Evolutionary conservation across 2,888 invertebrate genomes (phyloP).

Genomic region (Tolmerus cingulatus): DNA sequence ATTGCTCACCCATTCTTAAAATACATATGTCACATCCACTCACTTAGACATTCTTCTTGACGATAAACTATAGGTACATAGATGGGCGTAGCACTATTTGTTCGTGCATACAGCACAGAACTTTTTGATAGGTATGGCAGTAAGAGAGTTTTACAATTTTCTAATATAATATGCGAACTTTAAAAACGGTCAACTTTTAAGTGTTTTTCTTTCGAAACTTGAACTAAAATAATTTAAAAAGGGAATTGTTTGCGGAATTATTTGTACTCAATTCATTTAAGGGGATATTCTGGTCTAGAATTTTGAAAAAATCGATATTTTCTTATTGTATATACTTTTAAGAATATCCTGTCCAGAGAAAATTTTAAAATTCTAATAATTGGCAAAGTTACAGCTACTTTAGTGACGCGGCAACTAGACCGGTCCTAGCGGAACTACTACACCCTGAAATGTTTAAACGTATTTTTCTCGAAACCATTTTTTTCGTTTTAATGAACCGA

Average conservation of each 20-base stretch:
- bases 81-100: background rate
- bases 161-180: background rate
- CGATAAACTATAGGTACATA: background rate
- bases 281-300: too few species aligned
- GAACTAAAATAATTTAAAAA: background rate
- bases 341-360: too few species aligned
- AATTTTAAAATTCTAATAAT: too few species aligned
- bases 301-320: too few species aligned
- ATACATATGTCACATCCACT: background rate
- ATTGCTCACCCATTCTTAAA: background rate
- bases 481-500: too few species aligned
- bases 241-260: too few species aligned
- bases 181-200: background rate
- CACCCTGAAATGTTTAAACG: too few species aligned
- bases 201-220: background rate
- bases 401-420: too few species aligned
- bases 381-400: too few species aligned
- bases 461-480: too few species aligned
- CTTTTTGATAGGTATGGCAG: background rate
- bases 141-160: background rate
- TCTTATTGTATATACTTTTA: too few species aligned
- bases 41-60: background rate
- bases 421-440: too few species aligned
- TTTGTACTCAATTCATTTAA: background rate
- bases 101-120: background rate